Conservation (phyloP, 2,113 vertebrate genomes). For the Sturnus vulgaris region DNA sequence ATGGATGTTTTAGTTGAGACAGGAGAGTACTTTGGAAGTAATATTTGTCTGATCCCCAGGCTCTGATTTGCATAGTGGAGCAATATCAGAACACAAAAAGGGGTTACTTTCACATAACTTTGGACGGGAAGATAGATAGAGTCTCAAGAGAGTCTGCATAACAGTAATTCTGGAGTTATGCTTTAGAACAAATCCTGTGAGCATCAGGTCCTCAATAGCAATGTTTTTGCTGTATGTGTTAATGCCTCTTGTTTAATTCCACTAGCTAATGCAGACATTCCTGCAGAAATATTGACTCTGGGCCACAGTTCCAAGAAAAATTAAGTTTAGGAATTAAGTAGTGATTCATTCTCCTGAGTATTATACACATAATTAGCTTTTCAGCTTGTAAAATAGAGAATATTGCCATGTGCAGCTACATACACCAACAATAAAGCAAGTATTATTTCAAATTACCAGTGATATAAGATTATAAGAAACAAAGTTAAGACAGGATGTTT, state of each 20-base stretch:
- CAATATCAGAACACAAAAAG: neutral
- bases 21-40: neutral
- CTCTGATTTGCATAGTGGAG: neutral
- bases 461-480: neutral
- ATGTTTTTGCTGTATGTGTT: neutral
- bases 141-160: neutral
- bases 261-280: neutral
- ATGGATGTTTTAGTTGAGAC: neutral
- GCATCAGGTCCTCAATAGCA: neutral
- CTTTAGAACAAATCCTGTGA: neutral
- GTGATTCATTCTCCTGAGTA: neutral
- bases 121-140: neutral
- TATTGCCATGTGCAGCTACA: neutral
- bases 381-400: neutral
- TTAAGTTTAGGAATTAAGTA: neutral
- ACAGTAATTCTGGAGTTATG: neutral
- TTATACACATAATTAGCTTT: neutral
- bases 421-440: neutral
- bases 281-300: neutral
- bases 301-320: neutral
- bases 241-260: neutral
- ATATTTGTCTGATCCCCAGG: neutral
- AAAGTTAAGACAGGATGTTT: neutral
- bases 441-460: neutral
- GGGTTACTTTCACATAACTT: neutral